Evolutionary conservation across 2,113 vertebrate genomes (phyloP).

Genomic region (Charadrius vociferus): DNA sequence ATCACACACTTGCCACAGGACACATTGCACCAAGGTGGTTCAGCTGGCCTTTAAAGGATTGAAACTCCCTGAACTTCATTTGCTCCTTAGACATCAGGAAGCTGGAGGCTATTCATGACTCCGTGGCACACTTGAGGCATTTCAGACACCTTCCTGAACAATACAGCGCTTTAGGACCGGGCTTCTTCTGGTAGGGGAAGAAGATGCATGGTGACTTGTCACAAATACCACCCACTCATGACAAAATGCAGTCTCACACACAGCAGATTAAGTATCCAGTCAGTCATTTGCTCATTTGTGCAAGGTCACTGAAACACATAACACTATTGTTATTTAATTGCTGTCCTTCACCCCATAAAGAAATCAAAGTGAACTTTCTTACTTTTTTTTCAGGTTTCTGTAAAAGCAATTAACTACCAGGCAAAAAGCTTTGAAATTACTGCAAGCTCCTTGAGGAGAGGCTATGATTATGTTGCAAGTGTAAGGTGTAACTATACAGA

Average conservation of each 20-base stretch:
- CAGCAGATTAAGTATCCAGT: neutral
- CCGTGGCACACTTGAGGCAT: neutral
- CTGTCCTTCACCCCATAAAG: neutral
- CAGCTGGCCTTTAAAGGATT: neutral
- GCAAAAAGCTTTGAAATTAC: conserved; percentile 18
- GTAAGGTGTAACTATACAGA: conserved; percentile 14
- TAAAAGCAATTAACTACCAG: neutral
- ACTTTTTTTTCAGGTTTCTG: neutral
- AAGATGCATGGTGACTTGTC: neutral
- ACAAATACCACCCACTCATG: neutral
- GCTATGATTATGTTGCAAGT: conserved; percentile 1
- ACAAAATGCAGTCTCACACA: neutral
- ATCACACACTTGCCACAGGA: neutral
- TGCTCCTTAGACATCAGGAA: neutral
- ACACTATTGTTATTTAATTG: neutral
- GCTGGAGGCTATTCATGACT: neutral
- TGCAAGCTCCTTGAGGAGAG: conserved; percentile 22
- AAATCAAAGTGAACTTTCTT: neutral
- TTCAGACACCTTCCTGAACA: neutral
- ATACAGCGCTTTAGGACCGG: neutral
- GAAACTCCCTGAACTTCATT: neutral
- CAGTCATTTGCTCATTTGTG: neutral
- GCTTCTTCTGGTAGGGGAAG: neutral
- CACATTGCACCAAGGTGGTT: neutral
- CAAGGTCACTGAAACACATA: neutral